A percentile compares a stretch with the other conserved stretches of the same genome.
These are phyloP conservation scores for Myrmophylax atrothorax DNA, from an alignment of 2,113 vertebrate species.

Conservation along the genomic window DNA sequence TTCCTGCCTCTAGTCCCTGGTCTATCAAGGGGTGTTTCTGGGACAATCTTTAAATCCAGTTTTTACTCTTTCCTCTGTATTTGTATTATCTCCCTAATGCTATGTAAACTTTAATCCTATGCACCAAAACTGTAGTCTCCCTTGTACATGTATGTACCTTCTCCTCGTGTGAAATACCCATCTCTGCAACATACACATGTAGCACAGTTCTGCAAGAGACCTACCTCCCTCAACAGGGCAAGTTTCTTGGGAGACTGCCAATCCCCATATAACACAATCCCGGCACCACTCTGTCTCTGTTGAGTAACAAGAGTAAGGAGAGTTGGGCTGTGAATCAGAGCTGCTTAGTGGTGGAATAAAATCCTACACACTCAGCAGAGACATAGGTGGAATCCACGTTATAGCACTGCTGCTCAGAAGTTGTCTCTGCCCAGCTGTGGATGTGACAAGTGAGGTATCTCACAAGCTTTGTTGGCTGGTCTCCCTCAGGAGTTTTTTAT, in stretches of 20 bases:
- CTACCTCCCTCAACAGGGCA: background rate
- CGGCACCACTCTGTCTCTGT: background rate
- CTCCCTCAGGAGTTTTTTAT: background rate
- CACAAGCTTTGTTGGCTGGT: background rate
- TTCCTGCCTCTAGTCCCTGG: background rate
- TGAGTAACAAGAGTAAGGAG: background rate
- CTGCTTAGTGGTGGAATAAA: background rate
- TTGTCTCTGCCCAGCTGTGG: background rate
- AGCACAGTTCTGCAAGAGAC: background rate
- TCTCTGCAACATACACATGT: background rate
- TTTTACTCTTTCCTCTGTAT: background rate
- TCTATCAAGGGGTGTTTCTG: background rate
- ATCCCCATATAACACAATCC: background rate
- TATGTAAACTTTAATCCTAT: background rate
- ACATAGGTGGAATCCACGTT: background rate
- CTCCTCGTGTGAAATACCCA: background rate
- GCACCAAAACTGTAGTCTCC: background rate
- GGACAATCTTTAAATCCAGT: background rate
- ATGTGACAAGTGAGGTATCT: background rate
- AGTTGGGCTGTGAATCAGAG: rapidly evolving
- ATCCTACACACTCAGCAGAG: background rate
- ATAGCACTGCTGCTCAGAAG: background rate
- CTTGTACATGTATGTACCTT: background rate
- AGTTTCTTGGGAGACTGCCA: background rate
- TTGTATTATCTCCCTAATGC: background rate